Base-by-base conservation (phyloP, 2,888 invertebrate genomes). In the Drosophila affinis region DNA sequence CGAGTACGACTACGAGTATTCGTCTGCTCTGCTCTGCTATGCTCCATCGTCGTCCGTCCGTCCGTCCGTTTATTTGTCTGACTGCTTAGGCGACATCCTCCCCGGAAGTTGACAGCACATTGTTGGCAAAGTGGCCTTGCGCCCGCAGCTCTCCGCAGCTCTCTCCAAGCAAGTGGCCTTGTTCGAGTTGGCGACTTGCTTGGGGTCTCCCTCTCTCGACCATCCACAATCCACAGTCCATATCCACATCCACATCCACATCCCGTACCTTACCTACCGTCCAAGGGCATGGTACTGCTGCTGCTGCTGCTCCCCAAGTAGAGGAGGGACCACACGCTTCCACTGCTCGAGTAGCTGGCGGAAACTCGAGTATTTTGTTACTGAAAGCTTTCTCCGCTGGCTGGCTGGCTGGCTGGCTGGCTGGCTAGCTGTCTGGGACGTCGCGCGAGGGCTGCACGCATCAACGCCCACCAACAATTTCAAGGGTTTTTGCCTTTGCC, bases 381-480 rank as follows among this genome's bases (percentile, higher is more conserved):
- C 89, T 89, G 88, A 87, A 89, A 89, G 81, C 84, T 86, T 84
- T 80, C 73, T 72, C 64, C 79, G 62, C 69, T 65, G 68, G 57
- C 65, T 67, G 65, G 39, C 7, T 27, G 34, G 6, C 12, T 34
- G 34, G 34, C 12, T 34, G 34, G 14, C 1, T 39, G 39, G 39
- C 10, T 32, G 32, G 32, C 32, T 32, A 12, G 12, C 39, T n/a
- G 39, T 39, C 39, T 39, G 39, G n/a, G 39, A 39, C 39, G 39
- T 39, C 39, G 39, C 39, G 39, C 78, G 85, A 82, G 90, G 90
- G 90, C 89, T 89, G 90, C 83, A 89, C 89, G 90, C 91, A 90
- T 90, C 90, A 90, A 91, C 91, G 90, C 91, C 91, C 88, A 80
- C 77, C 78, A 87, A 90, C 87, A 88, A 86, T 86, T 80, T 88